Conservation (phyloP, 2,113 vertebrate genomes). For the Pseudonaja textilis region DNA sequence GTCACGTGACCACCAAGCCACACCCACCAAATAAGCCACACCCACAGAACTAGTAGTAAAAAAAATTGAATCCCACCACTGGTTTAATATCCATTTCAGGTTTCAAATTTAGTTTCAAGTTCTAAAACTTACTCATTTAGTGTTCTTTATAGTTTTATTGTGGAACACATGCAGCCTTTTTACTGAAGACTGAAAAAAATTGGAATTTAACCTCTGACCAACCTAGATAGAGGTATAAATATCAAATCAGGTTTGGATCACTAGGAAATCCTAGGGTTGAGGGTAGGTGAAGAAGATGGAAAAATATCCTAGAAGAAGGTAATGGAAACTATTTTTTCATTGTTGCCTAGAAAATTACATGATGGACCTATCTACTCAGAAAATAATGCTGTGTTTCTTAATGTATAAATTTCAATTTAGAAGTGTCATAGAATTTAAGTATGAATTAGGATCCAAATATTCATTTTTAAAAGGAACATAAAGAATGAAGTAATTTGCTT, state of each 20-base stretch:
- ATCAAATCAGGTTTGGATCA: neutral
- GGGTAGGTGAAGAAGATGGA: neutral
- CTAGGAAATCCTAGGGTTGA: neutral
- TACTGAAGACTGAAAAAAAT: neutral
- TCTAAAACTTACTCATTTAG: neutral
- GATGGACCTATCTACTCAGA: neutral
- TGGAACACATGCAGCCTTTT: neutral
- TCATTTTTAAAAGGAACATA: conserved; percentile 2
- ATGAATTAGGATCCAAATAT: neutral
- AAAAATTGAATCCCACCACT: too few relatives aligned
- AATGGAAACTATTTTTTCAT: neutral
- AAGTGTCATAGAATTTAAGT: neutral
- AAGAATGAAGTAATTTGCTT: conserved; percentile 3
- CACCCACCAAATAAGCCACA: too few relatives aligned
- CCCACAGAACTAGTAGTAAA: too few relatives aligned
- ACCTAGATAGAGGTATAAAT: neutral
- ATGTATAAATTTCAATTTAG: neutral
- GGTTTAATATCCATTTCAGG: neutral
- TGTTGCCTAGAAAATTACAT: neutral
- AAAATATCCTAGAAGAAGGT: neutral
- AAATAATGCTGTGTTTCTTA: neutral
- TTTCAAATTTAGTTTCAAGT: neutral
- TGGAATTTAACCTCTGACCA: neutral
- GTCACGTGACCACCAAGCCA: too few relatives aligned
- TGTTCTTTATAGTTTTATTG: neutral